Evolutionary conservation across 2,888 invertebrate genomes (phyloP), one percentile per base, ranked within the genome.

Genomic region (Pandemis corylana): DNA sequence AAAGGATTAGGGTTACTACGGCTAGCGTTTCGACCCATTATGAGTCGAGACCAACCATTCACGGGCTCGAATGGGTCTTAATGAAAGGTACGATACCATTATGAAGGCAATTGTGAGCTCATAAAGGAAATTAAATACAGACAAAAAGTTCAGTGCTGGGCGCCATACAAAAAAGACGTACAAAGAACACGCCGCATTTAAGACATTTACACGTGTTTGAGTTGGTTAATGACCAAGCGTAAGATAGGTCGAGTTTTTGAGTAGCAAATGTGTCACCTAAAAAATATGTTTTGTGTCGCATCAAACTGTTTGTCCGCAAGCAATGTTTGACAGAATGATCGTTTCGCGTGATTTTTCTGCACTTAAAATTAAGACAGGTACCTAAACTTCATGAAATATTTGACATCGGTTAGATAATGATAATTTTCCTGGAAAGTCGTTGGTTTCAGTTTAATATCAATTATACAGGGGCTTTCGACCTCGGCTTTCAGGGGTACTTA

Each of bases 71-170:
- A 92, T 90, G 90, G 89, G 88, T 87, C 88, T 89, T 92, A 92
- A 92, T 92, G 89, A 91, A 91, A 92, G 90, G 91, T 88, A 89
- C 89, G 89, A 91, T 91, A 90, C 89, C 87, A 89, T 92, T 91
- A 92, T 90, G 89, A 89, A 89, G 91, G 91, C 87, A 91, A 92
- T 91, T 90, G 89, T 87, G 90, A 90, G 88, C 89, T 89, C 89
- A 87, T 92, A 90, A 90, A 92, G 90, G 90, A 91, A 91, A 91
- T 91, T 90, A 91, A 91, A 91, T 90, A 87, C 86, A 89, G 87
- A 91, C 89, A 89, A 90, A 89, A 87, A 88, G 81, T 77, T 77
- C 71, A 66, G 79, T 76, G 80, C 76, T 72, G 68, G 71, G 53
- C 66, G 68, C 62, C 68, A 70, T 53, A 62, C 73, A 72, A 72